Conservation (phyloP, 2,888 invertebrate genomes). For the Linhomoeus sp. region DNA sequence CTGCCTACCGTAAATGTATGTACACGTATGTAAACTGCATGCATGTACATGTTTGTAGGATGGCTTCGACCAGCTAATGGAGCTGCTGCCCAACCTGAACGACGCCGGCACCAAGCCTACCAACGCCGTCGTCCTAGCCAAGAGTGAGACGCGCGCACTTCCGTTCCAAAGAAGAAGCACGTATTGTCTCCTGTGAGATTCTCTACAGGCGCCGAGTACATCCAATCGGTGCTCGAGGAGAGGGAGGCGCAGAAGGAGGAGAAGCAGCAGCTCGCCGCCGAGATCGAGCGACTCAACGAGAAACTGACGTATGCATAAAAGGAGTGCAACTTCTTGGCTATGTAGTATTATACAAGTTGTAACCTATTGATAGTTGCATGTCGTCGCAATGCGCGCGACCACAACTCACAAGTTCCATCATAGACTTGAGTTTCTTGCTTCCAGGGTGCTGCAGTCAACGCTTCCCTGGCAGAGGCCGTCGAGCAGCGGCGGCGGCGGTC, state of each 20-base stretch:
- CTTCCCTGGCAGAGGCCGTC: constrained; percentile 13
- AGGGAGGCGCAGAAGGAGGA: neutral
- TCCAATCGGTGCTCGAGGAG: neutral
- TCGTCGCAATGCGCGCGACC: too few relatives aligned
- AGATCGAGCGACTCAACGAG: neutral
- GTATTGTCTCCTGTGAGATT: neutral
- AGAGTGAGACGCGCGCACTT: constrained; percentile 14
- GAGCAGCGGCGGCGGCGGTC: too few relatives aligned
- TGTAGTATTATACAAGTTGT: too few relatives aligned
- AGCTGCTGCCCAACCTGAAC: constrained; percentile 17
- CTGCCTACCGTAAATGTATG: too few relatives aligned
- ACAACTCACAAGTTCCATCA: too few relatives aligned
- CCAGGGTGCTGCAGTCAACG: constrained; percentile 19
- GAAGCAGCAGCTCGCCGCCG: neutral
- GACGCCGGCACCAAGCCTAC: constrained; percentile 22
- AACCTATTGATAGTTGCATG: too few relatives aligned
- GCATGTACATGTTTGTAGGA: too few relatives aligned
- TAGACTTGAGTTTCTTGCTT: constrained; percentile 6
- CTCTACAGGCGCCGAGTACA: neutral
- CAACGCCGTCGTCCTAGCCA: constrained; percentile 24
- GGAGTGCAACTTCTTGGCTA: too few relatives aligned
- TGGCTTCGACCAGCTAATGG: constrained; percentile 23
- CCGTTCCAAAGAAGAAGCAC: too few relatives aligned
- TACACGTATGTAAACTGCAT: too few relatives aligned
- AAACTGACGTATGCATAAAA: neutral